Conservation (phyloP, 30 jellyfish, hydroid and myxozoan genomes). For the Chrysaora quinquecirrha region DNA sequence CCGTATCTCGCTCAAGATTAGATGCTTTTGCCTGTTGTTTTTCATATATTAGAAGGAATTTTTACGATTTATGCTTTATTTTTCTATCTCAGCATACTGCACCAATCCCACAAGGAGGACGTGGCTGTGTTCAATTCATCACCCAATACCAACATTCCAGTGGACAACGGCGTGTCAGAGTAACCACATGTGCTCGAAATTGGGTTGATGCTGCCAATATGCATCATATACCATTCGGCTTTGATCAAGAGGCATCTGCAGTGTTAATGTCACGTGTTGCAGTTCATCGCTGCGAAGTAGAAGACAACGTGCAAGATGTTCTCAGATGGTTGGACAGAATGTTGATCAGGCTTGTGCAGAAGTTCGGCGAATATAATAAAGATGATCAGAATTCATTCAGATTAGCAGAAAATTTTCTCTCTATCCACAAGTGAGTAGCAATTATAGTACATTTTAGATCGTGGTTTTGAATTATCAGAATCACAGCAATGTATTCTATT, state of each 20-base stretch:
- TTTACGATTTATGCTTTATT: too few species aligned
- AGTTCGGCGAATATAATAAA: constrained; percentile 90
- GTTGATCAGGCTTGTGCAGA: constrained; percentile 92
- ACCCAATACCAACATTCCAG: constrained; percentile 96
- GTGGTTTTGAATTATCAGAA: too few species aligned
- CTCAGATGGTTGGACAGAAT: constrained; percentile 97
- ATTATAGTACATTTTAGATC: too few species aligned
- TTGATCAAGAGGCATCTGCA: constrained; percentile 99
- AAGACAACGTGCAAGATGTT: constrained; percentile 98
- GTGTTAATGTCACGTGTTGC: constrained; percentile 99
- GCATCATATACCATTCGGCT: constrained; percentile 89
- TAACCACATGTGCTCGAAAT: constrained; percentile 98
- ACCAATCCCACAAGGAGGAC: constrained; percentile 99
- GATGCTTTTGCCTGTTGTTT: too few species aligned
- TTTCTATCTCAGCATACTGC: constrained; percentile 97
- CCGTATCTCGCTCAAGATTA: too few species aligned
- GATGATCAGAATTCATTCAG: constrained; percentile 90
- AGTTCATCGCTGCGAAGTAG: constrained; percentile 94
- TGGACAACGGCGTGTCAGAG: constrained; percentile 96
- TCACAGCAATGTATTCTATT: too few species aligned
- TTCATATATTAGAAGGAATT: too few species aligned
- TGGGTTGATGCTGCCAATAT: constrained; percentile 97
- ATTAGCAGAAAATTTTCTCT: constrained; percentile 91
- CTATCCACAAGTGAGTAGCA: constrained; percentile 91
- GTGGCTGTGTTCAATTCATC: constrained; percentile 97